Base-by-base conservation (phyloP, 2,797 vertebrate genomes). In the Menidia menidia region DNA sequence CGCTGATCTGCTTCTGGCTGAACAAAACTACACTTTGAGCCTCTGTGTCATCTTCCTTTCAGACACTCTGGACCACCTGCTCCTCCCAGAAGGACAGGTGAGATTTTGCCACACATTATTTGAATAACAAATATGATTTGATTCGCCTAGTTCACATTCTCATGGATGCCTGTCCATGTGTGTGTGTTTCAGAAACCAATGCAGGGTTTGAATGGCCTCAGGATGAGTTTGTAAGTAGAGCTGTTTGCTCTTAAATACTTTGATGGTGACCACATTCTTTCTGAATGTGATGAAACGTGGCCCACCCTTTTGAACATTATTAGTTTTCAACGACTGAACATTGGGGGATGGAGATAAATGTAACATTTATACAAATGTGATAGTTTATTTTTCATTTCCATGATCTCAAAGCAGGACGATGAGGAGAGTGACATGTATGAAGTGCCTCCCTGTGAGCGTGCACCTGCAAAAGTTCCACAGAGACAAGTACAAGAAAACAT, bases 381-480 rank as follows among this genome's bases (percentile, higher is more conserved):
- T 6, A 30, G 15, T 52, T 35, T 5, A 18, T 18, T 18, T n/a
- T 7, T 35, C 30, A 15, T 50, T 31, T 18, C 15, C 65, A 31
- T 75, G n/a, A 44, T 70, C 54, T 66, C 42, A 7, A 33, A 45
- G 16, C 80, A 94, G 92, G 92, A 92, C 42, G 93, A 93, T 1
- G 93, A 92, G 11, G 88, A 93, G 0, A 66, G 78, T 3, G 92
- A 92, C 77, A 94, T 87, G 72, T 95, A 94, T 78, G 94, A 95
- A 72, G 88, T 61, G 0, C 94, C 94, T 30, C 94, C 94, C 0
- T 94, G 89, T 84, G 93, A 94, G 39, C 90, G 87, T 14, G 76
- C 77, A 0, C 53, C 80, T 18, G 43, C 83, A 5, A 93, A 91
- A 73, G 87, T 93, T 45, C 89, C 86, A 11, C 86, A 54, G 43